Percentiles rank a stretch among this genome's conserved stretches.
phyloP scores from a whole-genome alignment of 2,888 invertebrate genomes.

The Athetis lepigone region DNA sequence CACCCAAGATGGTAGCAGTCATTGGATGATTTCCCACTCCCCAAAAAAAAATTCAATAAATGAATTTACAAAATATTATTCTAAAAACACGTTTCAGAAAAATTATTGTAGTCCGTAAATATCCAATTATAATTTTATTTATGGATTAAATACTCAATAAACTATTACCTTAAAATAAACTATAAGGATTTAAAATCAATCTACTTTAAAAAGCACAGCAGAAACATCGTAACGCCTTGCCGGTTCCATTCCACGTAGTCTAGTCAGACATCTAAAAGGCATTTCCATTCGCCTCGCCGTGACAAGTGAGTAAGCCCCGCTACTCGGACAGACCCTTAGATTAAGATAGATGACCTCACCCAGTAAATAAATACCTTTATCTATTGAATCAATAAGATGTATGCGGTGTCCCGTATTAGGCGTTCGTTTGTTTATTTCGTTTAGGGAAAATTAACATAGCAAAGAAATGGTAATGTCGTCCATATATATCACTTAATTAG shows the following conservation, averaged over 20 bases:
- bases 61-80: too few relatives aligned
- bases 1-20: too few relatives aligned
- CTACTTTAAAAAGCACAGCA: conserved; percentile 25
- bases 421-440: conserved; percentile 36
- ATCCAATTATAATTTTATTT: too few relatives aligned
- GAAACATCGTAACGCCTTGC: conserved; percentile 25
- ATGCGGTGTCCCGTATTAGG: conserved; percentile 61
- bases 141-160: too few relatives aligned
- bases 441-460: conserved; percentile 9
- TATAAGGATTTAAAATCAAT: conserved; percentile 11
- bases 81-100: too few relatives aligned
- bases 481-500: neutral
- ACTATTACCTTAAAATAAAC: too few relatives aligned
- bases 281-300: conserved; percentile 52
- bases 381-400: conserved; percentile 70
- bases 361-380: conserved; percentile 78
- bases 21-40: too few relatives aligned
- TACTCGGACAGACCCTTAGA: conserved; percentile 66
- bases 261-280: conserved; percentile 52
- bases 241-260: conserved; percentile 22
- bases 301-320: conserved; percentile 63
- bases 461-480: neutral
- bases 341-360: conserved; percentile 79
- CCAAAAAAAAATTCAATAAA: too few relatives aligned
- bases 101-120: too few relatives aligned